These are phyloP conservation scores for Perizoma flavofasciatum DNA, from an alignment of 2,888 invertebrate species.

Conservation along the genomic window DNA sequence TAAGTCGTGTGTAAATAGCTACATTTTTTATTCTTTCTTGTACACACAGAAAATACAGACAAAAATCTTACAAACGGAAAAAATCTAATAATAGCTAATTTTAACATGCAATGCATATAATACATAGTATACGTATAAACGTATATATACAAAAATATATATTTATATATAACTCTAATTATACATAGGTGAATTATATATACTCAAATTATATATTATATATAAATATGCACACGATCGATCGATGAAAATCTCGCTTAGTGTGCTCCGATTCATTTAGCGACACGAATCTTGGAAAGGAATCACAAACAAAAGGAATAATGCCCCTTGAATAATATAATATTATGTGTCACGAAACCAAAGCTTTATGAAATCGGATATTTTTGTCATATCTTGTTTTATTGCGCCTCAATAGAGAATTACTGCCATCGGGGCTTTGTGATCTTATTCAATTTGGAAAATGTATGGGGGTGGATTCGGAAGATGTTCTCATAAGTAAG, in stretches of 20 bases:
- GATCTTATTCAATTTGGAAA: slow-evolving; percentile 66
- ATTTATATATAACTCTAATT: no score
- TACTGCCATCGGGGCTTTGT: slow-evolving; percentile 58
- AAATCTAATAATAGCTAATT: no score
- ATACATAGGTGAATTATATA: no score
- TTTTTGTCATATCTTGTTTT: slow-evolving; percentile 84
- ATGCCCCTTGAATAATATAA: slow-evolving; percentile 80
- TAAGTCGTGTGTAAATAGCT: no score
- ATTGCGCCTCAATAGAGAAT: slow-evolving; percentile 76
- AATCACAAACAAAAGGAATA: slow-evolving; percentile 73
- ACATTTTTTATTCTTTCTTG: no score
- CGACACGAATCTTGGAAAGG: slow-evolving; percentile 58
- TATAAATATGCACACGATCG: not conserved
- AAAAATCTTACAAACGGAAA: no score
- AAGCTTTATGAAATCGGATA: slow-evolving; percentile 84
- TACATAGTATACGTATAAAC: no score
- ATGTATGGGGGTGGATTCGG: slow-evolving; percentile 56
- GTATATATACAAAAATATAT: no score
- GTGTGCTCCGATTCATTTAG: slow-evolving; percentile 53
- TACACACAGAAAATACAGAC: no score
- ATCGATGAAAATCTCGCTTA: slow-evolving; percentile 42
- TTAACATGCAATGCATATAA: no score
- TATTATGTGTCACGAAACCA: slow-evolving; percentile 81
- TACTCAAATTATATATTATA: no score
- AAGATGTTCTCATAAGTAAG: slow-evolving; percentile 27